A percentile compares a stretch with the other conserved stretches of the same genome.
Conservation (phyloP, 2,888 invertebrate species). For the Lithophane ornitopus region DNA sequence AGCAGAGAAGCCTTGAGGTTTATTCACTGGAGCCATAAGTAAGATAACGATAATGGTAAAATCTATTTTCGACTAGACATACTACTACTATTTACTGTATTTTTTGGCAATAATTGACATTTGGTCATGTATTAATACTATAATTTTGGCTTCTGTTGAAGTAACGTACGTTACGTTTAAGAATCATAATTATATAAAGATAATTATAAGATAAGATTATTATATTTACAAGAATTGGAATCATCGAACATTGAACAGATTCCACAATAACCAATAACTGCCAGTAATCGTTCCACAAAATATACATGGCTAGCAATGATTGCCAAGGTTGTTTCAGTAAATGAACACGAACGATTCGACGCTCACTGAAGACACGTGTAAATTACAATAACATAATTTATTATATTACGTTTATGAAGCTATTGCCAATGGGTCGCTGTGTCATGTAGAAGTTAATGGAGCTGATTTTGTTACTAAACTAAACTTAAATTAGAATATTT, state of each 20-base stretch:
- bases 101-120: neutral
- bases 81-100: no score
- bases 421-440: conserved; percentile 10
- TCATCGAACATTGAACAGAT: no score
- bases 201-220: no score
- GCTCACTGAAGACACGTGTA: neutral
- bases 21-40: neutral
- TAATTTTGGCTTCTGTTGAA: neutral
- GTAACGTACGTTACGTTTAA: no score
- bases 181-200: neutral
- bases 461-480: neutral
- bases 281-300: conserved; percentile 30
- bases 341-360: conserved; percentile 36
- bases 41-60: neutral
- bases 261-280: neutral
- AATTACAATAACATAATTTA: conserved; percentile 2
- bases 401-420: conserved; percentile 4
- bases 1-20: neutral
- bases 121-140: neutral
- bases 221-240: neutral
- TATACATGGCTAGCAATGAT: conserved; percentile 35
- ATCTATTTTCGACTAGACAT: neutral
- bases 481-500: neutral
- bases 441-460: conserved; percentile 1
- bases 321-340: conserved; percentile 43